Evolutionary conservation across 2,797 vertebrate genomes (phyloP).

Genomic region (Phataginus tetradactyla): DNA sequence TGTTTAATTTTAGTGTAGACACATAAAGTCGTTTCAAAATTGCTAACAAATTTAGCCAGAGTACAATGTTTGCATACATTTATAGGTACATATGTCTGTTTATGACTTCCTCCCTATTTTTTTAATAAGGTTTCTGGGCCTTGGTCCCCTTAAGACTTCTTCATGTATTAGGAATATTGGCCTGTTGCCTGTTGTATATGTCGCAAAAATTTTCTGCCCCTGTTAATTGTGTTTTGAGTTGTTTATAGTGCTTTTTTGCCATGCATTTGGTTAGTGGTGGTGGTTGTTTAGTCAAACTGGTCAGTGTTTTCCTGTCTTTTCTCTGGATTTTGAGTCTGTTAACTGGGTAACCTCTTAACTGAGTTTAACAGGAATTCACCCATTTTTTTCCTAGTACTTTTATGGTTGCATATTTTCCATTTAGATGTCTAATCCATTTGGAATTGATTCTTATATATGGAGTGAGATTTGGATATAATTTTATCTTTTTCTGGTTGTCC

Average conservation of each 20-base stretch:
- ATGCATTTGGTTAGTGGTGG: not conserved
- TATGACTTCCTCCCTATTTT: not conserved
- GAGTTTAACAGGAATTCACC: not conserved
- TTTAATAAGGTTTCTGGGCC: not conserved
- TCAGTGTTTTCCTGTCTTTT: not conserved
- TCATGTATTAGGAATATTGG: not conserved
- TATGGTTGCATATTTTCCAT: not conserved
- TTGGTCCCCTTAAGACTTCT: not conserved
- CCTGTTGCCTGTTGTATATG: not conserved
- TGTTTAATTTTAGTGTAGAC: not conserved
- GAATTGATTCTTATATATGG: not conserved
- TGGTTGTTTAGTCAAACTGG: not conserved
- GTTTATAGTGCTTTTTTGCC: not conserved
- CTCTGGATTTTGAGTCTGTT: not conserved
- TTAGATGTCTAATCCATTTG: not conserved
- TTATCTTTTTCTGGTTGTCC: not conserved
- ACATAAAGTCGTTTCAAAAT: not conserved
- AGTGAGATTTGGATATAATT: not conserved
- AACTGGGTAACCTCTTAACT: not conserved
- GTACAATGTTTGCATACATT: not conserved
- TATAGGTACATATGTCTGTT: not conserved
- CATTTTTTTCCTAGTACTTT: not conserved
- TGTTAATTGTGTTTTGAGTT: not conserved
- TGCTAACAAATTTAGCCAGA: not conserved
- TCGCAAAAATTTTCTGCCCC: not conserved